These are phyloP conservation scores for Ivindomyrus marchei DNA, from an alignment of 2,113 vertebrate species.

Conservation along the genomic window DNA sequence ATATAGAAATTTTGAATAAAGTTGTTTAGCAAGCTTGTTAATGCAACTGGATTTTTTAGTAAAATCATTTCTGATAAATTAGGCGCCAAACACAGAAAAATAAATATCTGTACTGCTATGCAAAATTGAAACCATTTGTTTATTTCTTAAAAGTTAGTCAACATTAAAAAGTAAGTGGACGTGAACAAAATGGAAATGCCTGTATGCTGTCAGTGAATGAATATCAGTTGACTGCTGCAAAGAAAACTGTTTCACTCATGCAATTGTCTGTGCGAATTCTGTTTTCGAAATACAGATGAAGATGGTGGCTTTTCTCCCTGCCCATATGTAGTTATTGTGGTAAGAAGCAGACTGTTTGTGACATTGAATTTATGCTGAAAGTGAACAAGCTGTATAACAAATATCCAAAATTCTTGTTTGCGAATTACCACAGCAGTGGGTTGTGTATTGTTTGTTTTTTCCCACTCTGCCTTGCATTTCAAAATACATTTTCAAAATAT, in stretches of 20 bases:
- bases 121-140: not conserved
- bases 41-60: not conserved
- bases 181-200: not conserved
- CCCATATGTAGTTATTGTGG: not conserved
- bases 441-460: not conserved
- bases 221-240: not conserved
- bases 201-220: not conserved
- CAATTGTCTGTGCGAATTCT: not conserved
- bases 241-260: not conserved
- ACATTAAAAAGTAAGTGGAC: not conserved
- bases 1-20: not conserved
- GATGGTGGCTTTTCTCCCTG: not conserved
- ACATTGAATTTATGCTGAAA: not conserved
- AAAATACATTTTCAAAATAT: not conserved
- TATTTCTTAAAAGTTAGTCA: not conserved
- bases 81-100: not conserved
- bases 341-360: not conserved
- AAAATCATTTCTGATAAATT: not conserved
- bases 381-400: not conserved
- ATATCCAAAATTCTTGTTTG: not conserved
- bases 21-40: not conserved
- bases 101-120: not conserved
- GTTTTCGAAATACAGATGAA: not conserved
- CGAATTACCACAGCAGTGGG: not conserved
- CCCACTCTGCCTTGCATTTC: not conserved